Base-by-base conservation (phyloP, 2,797 vertebrate genomes). In the Manis crassicaudata region DNA sequence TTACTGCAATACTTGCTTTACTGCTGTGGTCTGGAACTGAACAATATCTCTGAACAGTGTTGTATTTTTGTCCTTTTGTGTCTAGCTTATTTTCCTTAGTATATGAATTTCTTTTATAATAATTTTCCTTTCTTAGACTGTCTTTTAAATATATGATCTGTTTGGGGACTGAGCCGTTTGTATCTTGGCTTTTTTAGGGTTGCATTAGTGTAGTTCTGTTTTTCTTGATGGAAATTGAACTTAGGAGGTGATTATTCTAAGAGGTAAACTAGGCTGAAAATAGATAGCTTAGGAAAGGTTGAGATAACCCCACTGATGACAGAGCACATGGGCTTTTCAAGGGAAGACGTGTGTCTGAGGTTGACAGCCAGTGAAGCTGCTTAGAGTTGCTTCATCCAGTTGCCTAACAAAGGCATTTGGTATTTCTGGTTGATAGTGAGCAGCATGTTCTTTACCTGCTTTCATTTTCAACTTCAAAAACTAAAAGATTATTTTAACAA, bases 231-330 rank as follows among this genome's bases (percentile, higher is more conserved):
- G 82, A 58, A 80, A 56, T 5, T 73, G 58, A 93, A 93, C 58
- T 85, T 80, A 72, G 29, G 62, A 88, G 79, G n/a, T 83, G 32
- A 87, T 83, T 95, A 43, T 79, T 56, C 80, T 81, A 63, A 95
- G 93, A 84, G 37, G 16, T 85, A 88, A 90, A 46, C 73, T 73
- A 92, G 46, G 17, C 84, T 79, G 73, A 86, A 91, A 72, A 73
- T 92, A 95, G 97, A 90, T 82, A 63, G 20, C 46, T 89, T 29
- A 93, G 63, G 56, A 89, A 87, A 56, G 43, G 18, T n/a, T 80
- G 63, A 72, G 92, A 90, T 96, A 89, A 95, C 40, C 72, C 93
- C 18, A 0, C 43, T 80, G 94, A 82, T 63, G 90, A 63, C 43
- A 76, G 68, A 86, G 67, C 40, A 8, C 68, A 50, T 7, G 46